phyloP scores from a whole-genome alignment of 2,888 invertebrate species.

The Nomada hirtipes region DNA sequence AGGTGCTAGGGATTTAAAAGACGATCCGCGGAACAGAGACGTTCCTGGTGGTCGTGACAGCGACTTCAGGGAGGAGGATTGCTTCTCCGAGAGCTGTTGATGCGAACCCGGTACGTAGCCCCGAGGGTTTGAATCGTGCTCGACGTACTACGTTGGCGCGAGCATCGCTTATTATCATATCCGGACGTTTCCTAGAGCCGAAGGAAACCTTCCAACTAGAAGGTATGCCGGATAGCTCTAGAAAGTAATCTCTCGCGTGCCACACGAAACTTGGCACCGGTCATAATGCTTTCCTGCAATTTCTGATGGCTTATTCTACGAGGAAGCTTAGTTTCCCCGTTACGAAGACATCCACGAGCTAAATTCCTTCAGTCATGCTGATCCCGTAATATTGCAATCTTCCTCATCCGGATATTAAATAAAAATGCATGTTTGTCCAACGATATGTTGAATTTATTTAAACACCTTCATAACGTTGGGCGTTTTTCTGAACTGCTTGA shows the following conservation, averaged over 20 bases:
- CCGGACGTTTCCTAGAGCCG: conserved; percentile 73
- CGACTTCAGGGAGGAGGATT: conserved; percentile 74
- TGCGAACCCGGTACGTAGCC: conserved; percentile 64
- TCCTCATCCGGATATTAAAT: neutral
- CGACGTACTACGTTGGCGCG: conserved; percentile 70
- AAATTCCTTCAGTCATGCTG: neutral
- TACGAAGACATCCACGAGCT: neutral
- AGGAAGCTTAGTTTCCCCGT: conserved; percentile 14
- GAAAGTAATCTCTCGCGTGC: conserved; percentile 69
- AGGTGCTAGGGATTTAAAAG: conserved; percentile 63
- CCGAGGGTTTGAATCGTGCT: conserved; percentile 68
- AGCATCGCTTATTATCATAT: conserved; percentile 76
- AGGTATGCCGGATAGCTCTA: conserved; percentile 54
- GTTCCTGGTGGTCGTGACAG: conserved; percentile 78
- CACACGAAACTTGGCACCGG: conserved; percentile 62
- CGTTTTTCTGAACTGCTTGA: no score
- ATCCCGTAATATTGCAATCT: neutral
- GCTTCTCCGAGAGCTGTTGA: conserved; percentile 66
- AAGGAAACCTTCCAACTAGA: conserved; percentile 60
- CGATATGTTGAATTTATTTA: neutral
- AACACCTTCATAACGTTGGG: neutral
- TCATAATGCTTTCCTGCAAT: conserved; percentile 47
- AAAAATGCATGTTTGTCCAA: neutral
- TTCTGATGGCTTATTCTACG: conserved; percentile 49
- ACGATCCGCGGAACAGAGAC: conserved; percentile 67